Conservation (phyloP, 2,888 invertebrate species). For the Cheilosia vulpina region DNA sequence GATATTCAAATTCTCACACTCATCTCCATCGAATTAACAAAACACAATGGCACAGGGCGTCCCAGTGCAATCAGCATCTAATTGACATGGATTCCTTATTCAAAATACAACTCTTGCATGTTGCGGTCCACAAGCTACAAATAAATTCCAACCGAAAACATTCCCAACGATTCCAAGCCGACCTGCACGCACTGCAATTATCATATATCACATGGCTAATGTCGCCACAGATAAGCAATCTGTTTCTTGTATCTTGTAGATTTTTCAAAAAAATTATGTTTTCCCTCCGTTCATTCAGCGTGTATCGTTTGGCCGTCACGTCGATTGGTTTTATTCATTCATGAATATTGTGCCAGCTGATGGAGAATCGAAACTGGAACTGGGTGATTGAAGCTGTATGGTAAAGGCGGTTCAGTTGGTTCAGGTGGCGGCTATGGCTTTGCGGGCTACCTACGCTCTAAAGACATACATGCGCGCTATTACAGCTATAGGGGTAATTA, state of each 20-base stretch:
- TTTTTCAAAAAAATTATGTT: constrained; percentile 43
- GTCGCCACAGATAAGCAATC: constrained; percentile 72
- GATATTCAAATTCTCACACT: constrained; percentile 72
- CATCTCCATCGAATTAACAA: constrained; percentile 65
- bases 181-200: constrained; percentile 58
- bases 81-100: constrained; percentile 67
- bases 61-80: constrained; percentile 66
- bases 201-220: constrained; percentile 71
- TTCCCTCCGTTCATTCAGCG: constrained; percentile 46
- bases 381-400: constrained; percentile 19
- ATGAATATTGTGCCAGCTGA: constrained; percentile 51
- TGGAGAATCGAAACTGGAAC: constrained; percentile 44
- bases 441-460: constrained; percentile 59
- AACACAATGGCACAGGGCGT: constrained; percentile 49
- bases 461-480: constrained; percentile 18
- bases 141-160: constrained; percentile 30
- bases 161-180: constrained; percentile 32
- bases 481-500: constrained; percentile 58
- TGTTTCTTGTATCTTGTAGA: constrained; percentile 64
- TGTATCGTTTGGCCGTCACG: not conserved
- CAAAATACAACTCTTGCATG: constrained; percentile 1
- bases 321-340: constrained; percentile 69
- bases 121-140: not conserved
- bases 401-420: constrained; percentile 2
- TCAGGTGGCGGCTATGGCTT: constrained; percentile 62